phyloP scores from a whole-genome alignment of 2,888 invertebrate species.

The Callimorpha dominula region DNA sequence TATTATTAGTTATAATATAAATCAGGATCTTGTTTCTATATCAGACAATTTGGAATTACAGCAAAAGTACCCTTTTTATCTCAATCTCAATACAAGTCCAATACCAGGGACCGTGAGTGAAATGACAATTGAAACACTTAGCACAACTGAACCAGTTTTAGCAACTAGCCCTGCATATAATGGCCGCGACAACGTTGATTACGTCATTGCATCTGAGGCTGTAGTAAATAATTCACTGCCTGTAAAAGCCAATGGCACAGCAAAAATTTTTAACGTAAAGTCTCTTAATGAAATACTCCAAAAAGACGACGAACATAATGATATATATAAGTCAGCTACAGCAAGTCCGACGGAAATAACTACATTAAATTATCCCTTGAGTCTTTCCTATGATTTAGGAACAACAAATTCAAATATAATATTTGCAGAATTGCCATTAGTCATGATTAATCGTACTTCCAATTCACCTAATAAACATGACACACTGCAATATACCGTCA shows the following conservation, averaged over 20 bases:
- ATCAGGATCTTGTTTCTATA: neutral
- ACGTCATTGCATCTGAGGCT: neutral
- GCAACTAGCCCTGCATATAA: neutral
- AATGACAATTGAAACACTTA: neutral
- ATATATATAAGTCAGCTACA: neutral
- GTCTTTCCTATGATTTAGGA: neutral
- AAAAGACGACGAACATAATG: neutral
- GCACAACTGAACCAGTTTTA: neutral
- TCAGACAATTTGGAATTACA: neutral
- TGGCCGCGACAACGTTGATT: neutral
- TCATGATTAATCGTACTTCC: neutral
- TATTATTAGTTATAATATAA: neutral
- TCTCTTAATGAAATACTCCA: neutral
- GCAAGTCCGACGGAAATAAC: neutral
- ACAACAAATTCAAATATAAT: neutral
- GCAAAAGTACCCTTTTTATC: too few species aligned
- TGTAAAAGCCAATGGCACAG: neutral
- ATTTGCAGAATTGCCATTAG: too few species aligned
- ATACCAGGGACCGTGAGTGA: neutral
- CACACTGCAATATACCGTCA: neutral
- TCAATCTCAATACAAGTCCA: neutral
- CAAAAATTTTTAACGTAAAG: neutral
- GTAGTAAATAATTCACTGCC: neutral
- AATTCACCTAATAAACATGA: neutral
- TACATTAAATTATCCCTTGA: neutral